Percentiles rank a stretch among this genome's conserved stretches.
Evolutionary conservation across 2,888 invertebrate species (phyloP).

Genomic region (Chesias legatella): DNA sequence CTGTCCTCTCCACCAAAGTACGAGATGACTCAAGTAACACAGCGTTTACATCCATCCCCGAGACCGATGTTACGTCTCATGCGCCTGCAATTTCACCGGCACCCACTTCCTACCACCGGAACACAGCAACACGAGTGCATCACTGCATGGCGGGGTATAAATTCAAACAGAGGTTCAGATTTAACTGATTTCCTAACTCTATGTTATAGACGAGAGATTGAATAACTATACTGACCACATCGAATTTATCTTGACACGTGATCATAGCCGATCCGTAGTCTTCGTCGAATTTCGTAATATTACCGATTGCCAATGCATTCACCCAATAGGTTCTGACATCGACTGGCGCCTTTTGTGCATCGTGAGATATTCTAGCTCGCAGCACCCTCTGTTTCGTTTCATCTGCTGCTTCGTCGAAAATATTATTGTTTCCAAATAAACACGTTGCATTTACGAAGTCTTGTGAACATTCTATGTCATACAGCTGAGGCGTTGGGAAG

Average conservation of each 20-base stretch:
- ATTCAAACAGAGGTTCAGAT: no score
- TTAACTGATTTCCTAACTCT: not conserved
- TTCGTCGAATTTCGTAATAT: constrained; percentile 42
- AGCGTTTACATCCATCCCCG: no score
- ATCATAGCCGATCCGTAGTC: constrained; percentile 51
- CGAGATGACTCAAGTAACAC: no score
- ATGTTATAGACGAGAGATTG: constrained; percentile 3
- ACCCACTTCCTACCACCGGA: no score
- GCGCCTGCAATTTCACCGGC: no score
- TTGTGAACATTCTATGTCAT: constrained; percentile 56
- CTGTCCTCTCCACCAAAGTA: no score
- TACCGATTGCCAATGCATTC: constrained; percentile 48
- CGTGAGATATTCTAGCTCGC: constrained; percentile 56
- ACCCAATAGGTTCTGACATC: constrained; percentile 57
- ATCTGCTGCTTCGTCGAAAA: constrained; percentile 48
- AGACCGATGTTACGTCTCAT: no score
- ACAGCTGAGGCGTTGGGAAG: constrained; percentile 82
- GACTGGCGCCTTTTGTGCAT: constrained; percentile 42
- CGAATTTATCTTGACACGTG: constrained; percentile 58
- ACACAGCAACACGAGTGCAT: no score
- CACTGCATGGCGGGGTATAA: no score
- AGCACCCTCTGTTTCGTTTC: constrained; percentile 40
- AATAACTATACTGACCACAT: constrained; percentile 38
- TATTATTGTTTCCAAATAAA: constrained; percentile 54
- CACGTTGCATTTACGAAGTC: constrained; percentile 60